phyloP scores from a whole-genome alignment of 37 sponge, comb jelly and placozoan species.

The Ianthella basta region DNA sequence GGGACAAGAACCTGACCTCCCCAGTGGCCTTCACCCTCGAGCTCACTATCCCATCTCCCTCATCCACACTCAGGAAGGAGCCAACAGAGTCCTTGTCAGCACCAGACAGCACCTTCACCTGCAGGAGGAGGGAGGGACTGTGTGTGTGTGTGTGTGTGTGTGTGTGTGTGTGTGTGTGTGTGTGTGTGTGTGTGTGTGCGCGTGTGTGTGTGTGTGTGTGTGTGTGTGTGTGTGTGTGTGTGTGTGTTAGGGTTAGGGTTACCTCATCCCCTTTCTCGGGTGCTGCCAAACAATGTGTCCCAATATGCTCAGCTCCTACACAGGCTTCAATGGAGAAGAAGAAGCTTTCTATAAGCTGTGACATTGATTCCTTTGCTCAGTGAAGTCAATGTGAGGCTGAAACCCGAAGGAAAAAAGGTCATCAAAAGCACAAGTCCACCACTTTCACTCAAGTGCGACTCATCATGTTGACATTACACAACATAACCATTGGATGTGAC shows the following conservation, averaged over 20 bases:
- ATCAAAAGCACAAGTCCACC: no score
- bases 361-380: no score
- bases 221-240: constrained; percentile 3
- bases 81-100: constrained; percentile 68
- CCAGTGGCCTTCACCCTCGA: constrained; percentile 63
- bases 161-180: constrained; percentile 18
- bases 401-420: no score
- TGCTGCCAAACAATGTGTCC: constrained; percentile 57
- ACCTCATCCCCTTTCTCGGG: constrained; percentile 90
- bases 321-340: no score
- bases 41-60: constrained; percentile 92
- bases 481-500: no score
- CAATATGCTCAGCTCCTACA: no score
- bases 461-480: no score
- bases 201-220: constrained; percentile 29
- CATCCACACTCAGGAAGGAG: constrained; percentile 90
- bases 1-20: constrained; percentile 79
- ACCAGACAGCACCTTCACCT: constrained; percentile 81
- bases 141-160: constrained; percentile 20
- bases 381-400: no score
- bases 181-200: constrained; percentile 16
- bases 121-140: background rate
- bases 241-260: no score
- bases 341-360: no score
- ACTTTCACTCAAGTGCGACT: no score